Evolutionary conservation across 2,113 vertebrate species (phyloP).

Genomic region (Xiphophorus hellerii): DNA sequence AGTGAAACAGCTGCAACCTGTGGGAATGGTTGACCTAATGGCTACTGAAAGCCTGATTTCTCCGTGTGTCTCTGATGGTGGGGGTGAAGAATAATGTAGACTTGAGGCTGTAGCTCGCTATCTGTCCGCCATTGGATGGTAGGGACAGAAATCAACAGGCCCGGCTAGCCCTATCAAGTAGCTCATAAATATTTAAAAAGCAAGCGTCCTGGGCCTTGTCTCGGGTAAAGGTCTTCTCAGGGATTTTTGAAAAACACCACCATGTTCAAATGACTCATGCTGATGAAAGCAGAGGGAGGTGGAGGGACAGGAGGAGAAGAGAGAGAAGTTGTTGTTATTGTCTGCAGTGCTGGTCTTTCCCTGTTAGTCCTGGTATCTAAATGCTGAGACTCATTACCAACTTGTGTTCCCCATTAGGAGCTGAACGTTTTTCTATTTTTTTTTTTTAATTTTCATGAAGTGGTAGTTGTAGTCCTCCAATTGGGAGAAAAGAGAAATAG

Average conservation of each 20-base stretch:
- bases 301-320: slow-evolving; percentile 13
- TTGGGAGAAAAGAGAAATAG: not conserved
- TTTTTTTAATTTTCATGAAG: not conserved
- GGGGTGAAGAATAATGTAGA: slow-evolving; percentile 33
- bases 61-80: slow-evolving; percentile 23
- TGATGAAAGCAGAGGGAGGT: slow-evolving; percentile 32
- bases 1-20: slow-evolving; percentile 34
- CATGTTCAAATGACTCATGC: slow-evolving; percentile 48
- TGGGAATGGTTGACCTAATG: slow-evolving; percentile 42
- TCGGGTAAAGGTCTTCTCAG: slow-evolving; percentile 69
- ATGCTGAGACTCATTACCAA: slow-evolving; percentile 30
- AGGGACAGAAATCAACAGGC: slow-evolving; percentile 60
- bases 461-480: not conserved
- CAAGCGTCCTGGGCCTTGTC: slow-evolving; percentile 53
- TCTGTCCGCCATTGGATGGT: slow-evolving; percentile 51
- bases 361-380: slow-evolving; percentile 19
- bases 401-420: slow-evolving; percentile 28
- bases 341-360: slow-evolving; percentile 18
- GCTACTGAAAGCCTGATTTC: slow-evolving; percentile 41
- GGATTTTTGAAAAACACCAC: slow-evolving; percentile 67
- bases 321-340: slow-evolving; percentile 55
- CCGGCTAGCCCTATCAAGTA: slow-evolving; percentile 74
- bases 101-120: slow-evolving; percentile 27
- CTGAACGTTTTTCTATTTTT: not conserved
- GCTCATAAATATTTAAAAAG: slow-evolving; percentile 82